Evolutionary conservation across 2,888 invertebrate species (phyloP).

Genomic region (Ctena decussata): DNA sequence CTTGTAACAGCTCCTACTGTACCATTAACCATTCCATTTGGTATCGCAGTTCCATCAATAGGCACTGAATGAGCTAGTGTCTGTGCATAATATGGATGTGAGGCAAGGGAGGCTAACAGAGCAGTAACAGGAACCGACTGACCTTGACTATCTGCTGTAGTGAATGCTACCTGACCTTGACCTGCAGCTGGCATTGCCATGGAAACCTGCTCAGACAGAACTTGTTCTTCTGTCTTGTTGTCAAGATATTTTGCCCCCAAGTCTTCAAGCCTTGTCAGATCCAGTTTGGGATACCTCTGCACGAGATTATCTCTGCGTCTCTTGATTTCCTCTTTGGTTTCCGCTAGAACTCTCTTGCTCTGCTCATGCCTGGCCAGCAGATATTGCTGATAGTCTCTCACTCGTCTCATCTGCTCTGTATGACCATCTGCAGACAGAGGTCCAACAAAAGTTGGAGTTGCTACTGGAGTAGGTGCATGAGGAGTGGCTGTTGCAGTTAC

Average conservation of each 20-base stretch:
- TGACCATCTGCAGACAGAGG: slow-evolving; percentile 55
- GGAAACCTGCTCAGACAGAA: neutral
- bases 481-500: slow-evolving; percentile 39
- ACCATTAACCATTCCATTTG: neutral
- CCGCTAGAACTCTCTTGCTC: slow-evolving; percentile 72
- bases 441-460: slow-evolving; percentile 54
- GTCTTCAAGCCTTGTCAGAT: slow-evolving; percentile 62
- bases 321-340: slow-evolving; percentile 77
- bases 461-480: slow-evolving; percentile 49
- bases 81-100: slow-evolving; percentile 72
- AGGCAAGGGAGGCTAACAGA: slow-evolving; percentile 69
- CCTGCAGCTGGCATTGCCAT: neutral
- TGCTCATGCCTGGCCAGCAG: slow-evolving; percentile 77
- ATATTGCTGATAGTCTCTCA: slow-evolving; percentile 77
- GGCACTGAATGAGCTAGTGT: slow-evolving; percentile 53
- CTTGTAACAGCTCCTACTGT: slow-evolving; percentile 33
- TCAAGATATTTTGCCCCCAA: slow-evolving; percentile 63
- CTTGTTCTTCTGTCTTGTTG: slow-evolving; percentile 11
- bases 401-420: slow-evolving; percentile 66
- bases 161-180: neutral
- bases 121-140: slow-evolving; percentile 62
- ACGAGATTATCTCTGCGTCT: slow-evolving; percentile 69
- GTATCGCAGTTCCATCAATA: neutral
- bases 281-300: slow-evolving; percentile 69
- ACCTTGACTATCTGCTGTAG: slow-evolving; percentile 25